Base-by-base conservation (phyloP, 2,888 invertebrate genomes). In the Nephrotoma flavescens region DNA sequence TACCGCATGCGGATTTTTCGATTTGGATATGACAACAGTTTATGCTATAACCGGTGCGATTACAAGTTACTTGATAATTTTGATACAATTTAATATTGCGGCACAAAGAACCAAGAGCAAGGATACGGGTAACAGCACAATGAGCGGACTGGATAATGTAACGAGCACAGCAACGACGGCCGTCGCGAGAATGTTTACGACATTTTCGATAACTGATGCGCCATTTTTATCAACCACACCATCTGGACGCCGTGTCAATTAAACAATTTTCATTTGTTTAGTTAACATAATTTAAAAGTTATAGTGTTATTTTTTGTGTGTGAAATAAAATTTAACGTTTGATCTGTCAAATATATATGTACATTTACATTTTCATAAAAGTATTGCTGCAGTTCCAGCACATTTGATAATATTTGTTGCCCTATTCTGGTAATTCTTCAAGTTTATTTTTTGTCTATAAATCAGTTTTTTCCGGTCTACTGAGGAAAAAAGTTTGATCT, bases 1-100 rank as follows among this genome's bases (percentile, higher is more conserved):
- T 88, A 90, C 91, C 0, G 92, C 92, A n/a, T 91, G 91, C 87
- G 92, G 92, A 11, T 92, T 92, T 87, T 92, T 92, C 85, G 90
- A 91, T 2, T 87, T 92, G 87, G 91, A 92, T 87, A 92, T 92
- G 92, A 91, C 91, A 87, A 92, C 92, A 0, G 88, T 92, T 19
- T 92, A 91, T 88, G 91, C 91, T 6, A 89, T 90, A 5, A 89
- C 89, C 57, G 92, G 92, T 9, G 92, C 91, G 12, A 92, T 92
- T 86, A 91, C 92, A 0, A 91, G 91, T 87, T 92, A 92, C 86
- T 88, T 92, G 0, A 92, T 92, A 42, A 92, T 92, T 83, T 89
- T 92, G 42, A 92, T 92, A 87, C 92, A 92, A 89, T 92, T 92
- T 86, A 92, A 91, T 88, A 89, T 92, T 87, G 92, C 92, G n/a